A percentile compares a stretch with the other conserved stretches of the same genome.
These are phyloP conservation scores for Nezara viridula DNA, from an alignment of 2,888 invertebrate genomes.

Conservation along the genomic window DNA sequence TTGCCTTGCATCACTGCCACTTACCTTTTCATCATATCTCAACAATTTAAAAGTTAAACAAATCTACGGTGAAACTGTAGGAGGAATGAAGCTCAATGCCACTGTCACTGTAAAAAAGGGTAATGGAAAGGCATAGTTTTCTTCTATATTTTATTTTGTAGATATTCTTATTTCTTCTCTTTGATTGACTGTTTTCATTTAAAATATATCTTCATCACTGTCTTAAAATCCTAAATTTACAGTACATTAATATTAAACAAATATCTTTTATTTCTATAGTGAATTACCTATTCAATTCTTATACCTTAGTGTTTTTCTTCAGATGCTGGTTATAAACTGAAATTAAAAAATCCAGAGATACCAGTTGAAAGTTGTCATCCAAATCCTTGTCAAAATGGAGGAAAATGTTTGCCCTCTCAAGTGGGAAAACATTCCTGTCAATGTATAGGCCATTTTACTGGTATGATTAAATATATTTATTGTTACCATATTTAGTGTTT, in stretches of 20 bases:
- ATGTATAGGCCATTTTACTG: constrained; percentile 81
- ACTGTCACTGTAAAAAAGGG: constrained; percentile 75
- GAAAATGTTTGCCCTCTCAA: constrained; percentile 76
- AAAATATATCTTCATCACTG: neutral
- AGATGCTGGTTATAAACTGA: constrained; percentile 68
- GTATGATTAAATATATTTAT: no score
- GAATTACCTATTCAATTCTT: neutral
- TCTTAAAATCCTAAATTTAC: no score
- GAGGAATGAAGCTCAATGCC: constrained; percentile 72
- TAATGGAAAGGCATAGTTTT: constrained; percentile 66
- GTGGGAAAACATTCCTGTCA: constrained; percentile 75
- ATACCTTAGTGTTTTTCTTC: constrained; percentile 15
- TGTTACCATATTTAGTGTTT: no score
- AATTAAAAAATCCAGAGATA: constrained; percentile 67
- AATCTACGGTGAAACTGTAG: constrained; percentile 67
- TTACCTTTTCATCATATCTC: constrained; percentile 78
- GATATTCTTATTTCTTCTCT: neutral
- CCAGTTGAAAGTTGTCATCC: constrained; percentile 79
- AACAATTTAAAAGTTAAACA: constrained; percentile 77
- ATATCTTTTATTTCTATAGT: neutral
- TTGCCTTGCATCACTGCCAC: constrained; percentile 71
- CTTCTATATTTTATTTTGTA: neutral
- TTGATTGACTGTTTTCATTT: neutral
- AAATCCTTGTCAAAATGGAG: constrained; percentile 81
- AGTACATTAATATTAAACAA: neutral